Evolutionary conservation across 2,888 invertebrate genomes (phyloP).

Genomic region (Trachelus iudaicus): DNA sequence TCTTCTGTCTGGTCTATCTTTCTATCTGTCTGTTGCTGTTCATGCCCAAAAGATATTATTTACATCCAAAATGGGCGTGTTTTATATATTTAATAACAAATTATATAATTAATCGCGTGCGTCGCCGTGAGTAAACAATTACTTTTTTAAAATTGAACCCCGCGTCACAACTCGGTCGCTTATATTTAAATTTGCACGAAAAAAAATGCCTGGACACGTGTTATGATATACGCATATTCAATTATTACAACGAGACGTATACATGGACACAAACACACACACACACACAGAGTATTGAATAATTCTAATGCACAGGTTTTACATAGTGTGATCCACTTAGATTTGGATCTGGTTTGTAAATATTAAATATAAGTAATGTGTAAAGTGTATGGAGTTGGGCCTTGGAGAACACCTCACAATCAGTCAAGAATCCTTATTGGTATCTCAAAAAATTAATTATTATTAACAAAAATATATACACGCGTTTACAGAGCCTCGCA

Average conservation of each 20-base stretch:
- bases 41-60: background rate
- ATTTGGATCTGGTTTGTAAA: background rate
- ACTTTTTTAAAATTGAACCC: background rate
- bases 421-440: background rate
- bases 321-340: background rate
- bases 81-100: constrained; percentile 23
- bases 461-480: constrained; percentile 1
- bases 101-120: constrained; percentile 38
- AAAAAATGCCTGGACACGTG: constrained; percentile 24
- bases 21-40: constrained; percentile 11
- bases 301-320: background rate
- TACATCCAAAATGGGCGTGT: constrained; percentile 22
- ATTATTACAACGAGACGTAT: background rate
- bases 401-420: constrained; percentile 31
- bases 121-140: constrained; percentile 54
- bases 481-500: constrained; percentile 82
- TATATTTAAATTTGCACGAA: constrained; percentile 6
- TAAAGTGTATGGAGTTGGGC: constrained; percentile 42
- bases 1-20: background rate
- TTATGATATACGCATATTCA: background rate
- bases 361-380: constrained; percentile 8
- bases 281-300: background rate
- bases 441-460: background rate
- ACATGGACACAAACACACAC: background rate
- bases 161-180: constrained; percentile 20